Percentiles rank a stretch among this genome's conserved stretches.
Evolutionary conservation across 2,113 vertebrate genomes (phyloP).

Genomic region (Hoplias malabaricus): DNA sequence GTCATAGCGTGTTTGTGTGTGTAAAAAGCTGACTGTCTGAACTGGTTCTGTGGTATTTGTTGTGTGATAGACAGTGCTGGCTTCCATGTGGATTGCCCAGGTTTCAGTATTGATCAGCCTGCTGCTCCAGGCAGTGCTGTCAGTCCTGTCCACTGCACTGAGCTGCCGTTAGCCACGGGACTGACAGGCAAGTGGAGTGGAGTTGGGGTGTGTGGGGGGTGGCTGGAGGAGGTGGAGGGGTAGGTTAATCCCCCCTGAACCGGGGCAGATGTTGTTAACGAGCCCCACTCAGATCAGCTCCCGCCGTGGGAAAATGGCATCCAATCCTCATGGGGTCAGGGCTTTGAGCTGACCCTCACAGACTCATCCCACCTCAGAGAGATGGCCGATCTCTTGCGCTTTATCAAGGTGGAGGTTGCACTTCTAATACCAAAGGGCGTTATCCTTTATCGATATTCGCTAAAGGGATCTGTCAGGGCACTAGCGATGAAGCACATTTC

Average conservation of each 20-base stretch:
- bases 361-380: conserved; percentile 68
- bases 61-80: conserved; percentile 26
- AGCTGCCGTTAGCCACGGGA: conserved; percentile 62
- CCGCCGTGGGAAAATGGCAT: conserved; percentile 79
- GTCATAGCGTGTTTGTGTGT: conserved; percentile 36
- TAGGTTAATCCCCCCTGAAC: conserved; percentile 74
- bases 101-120: conserved; percentile 44
- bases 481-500: background rate
- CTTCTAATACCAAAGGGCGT: conserved; percentile 17
- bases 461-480: background rate
- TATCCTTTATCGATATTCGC: background rate
- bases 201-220: conserved; percentile 50
- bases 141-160: conserved; percentile 59
- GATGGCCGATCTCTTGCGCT: conserved; percentile 33
- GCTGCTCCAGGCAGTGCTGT: conserved; percentile 49
- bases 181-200: conserved; percentile 64
- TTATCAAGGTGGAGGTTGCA: conserved; percentile 41
- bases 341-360: conserved; percentile 73
- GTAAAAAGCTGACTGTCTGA: conserved; percentile 31
- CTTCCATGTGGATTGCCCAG: background rate
- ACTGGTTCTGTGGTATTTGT: conserved; percentile 21
- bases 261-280: conserved; percentile 81
- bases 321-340: conserved; percentile 79
- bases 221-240: conserved; percentile 66
- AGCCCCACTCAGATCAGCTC: conserved; percentile 78